Evolutionary conservation across 2,888 invertebrate species (phyloP), one percentile per base, ranked within the genome.

Genomic region (Drosophila merina): DNA sequence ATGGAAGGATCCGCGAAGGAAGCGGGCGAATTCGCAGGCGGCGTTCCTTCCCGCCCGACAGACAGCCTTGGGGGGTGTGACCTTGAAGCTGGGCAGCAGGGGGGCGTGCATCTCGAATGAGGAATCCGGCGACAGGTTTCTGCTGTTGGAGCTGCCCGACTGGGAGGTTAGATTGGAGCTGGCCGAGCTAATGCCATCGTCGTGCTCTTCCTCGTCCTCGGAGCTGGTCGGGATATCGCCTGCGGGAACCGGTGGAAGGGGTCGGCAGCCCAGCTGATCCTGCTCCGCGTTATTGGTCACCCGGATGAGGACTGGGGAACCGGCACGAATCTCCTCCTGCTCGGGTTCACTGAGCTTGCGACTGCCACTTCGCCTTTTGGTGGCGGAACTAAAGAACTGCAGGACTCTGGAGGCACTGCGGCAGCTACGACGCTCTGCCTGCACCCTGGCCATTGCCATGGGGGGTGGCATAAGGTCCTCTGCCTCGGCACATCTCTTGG

Each of bases 91-190:
- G 57, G 92, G 92, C 76, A 91, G 62, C 33, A 91, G 59, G 4
- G 91, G 90, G 3, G 91, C 88, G 59, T 91, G 91, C 87, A 91
- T 75, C 75, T 91, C 91, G 58, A 90, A 91, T 14, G 91, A 91
- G 25, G 91, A 90, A 49, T 91, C 89, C 3, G 89, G 86, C 1
- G 91, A 88, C 12, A 79, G 77, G 76, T 90, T 90, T 30, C 79
- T 81, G 51, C 84, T 84, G 49, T 67, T 60, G 9, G 75, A 68
- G 47, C 73, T 70, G 49, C 70, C 67, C 44, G 79, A 75, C 40
- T 79, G 76, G 1, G 77, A 71, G 36, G 79, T 82, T 38, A 82
- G 62, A 33, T 76, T 76, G 8, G 85, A 86, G 51, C 86, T 84
- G 42, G 86, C 87, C 47, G 87, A 88, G 3, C 88, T 89, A 63